Conservation (phyloP, 2,113 vertebrate species). For the Argyrosomus japonicus region DNA sequence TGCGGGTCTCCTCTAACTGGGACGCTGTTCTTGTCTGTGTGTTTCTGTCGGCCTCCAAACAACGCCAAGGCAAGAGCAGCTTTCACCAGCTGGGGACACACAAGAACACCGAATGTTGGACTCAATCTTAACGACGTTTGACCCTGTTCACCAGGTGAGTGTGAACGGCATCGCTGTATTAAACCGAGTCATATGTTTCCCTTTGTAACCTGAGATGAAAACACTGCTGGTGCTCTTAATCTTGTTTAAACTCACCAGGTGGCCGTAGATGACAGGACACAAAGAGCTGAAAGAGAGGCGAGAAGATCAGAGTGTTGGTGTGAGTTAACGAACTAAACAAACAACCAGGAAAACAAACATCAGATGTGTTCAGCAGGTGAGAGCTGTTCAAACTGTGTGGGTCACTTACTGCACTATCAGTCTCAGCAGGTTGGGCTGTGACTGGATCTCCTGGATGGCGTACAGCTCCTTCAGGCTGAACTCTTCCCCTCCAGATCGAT, state of each 20-base stretch:
- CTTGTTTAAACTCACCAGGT: constrained; percentile 87
- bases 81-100: constrained; percentile 90
- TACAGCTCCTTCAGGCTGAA: constrained; percentile 98
- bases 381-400: too few relatives aligned
- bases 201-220: background rate
- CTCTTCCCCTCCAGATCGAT: constrained; percentile 83
- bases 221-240: background rate
- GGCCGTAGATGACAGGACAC: constrained; percentile 97
- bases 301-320: background rate
- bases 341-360: too few relatives aligned
- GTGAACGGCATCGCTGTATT: background rate
- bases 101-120: background rate
- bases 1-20: constrained; percentile 96
- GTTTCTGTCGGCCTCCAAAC: constrained; percentile 96
- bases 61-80: constrained; percentile 91
- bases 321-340: too few relatives aligned
- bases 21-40: constrained; percentile 93
- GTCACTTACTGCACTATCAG: constrained; percentile 76
- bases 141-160: background rate
- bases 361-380: too few relatives aligned
- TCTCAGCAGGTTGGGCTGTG: constrained; percentile 90
- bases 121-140: background rate
- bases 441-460: constrained; percentile 96
- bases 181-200: background rate
- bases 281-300: constrained; percentile 88